Evolutionary conservation across 2,888 invertebrate genomes (phyloP), one percentile per base, ranked within the genome.

Genomic region (Tuta absoluta): DNA sequence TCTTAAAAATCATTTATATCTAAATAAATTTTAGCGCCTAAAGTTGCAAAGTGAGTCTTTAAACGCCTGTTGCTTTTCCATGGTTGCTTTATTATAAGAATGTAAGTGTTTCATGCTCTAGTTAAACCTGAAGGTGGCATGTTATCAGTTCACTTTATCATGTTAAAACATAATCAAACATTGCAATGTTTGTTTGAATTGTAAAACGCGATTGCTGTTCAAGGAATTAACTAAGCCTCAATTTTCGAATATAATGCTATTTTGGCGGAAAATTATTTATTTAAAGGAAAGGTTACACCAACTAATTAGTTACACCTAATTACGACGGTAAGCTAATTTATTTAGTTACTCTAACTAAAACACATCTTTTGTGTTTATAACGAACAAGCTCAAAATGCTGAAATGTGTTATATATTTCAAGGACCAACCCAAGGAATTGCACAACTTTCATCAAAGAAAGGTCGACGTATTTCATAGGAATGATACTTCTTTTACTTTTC

Each of bases 101-200:
- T 21, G 19, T 48, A 1, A 23, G 12, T 51, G 14, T 56, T 56
- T 24, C 23, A 24, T n/a, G 23, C 56, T 21, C 28, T 56, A 56
- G 23, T 56, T 56, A 56, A 56, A 12, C 23, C 21, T 51, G 48
- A 51, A 56, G 56, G 56, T 24, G 23, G 33, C 56, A 12, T 56
- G 14, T 17, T 28, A 56, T 56, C 28, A 56, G 23, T n/a, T 24
- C 28, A n/a, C n/a, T 56, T 56, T 28, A 56, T 56, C 56, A 56
- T 10, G n/a, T 33, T 28, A 28, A 51, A 56, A 24, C 56, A 10
- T 56, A 33, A 33, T 28, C 28, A 56, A 56, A 56, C 33, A 56
- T 33, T 56, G 56, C 24, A 56, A 53, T 19, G 53, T 53, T 53
- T 53, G 24, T 53, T 24, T 24, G 53, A 24, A 8, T 2, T 10